A percentile compares a stretch with the other conserved stretches of the same genome.
Conservation (phyloP, 2,113 vertebrate species). For the Platycercus adscitus region DNA sequence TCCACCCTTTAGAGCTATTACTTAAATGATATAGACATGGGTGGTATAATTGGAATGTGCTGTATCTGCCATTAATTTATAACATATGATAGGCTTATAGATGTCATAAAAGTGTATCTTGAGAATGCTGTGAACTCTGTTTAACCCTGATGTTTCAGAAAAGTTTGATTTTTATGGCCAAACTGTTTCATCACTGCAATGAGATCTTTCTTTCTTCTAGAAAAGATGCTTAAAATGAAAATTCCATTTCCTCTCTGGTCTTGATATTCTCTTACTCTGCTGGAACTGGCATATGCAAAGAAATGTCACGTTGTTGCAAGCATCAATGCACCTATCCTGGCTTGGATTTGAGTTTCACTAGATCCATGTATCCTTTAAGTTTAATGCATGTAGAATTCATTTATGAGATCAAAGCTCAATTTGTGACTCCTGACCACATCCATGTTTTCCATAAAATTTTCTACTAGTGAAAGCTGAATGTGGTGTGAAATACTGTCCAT, state of each 20-base stretch:
- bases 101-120: conserved; percentile 62
- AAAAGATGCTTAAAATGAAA: conserved; percentile 14
- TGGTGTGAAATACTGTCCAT: not conserved
- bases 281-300: not conserved
- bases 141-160: conserved; percentile 62
- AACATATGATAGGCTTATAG: conserved; percentile 61
- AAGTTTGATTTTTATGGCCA: conserved; percentile 51
- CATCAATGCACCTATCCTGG: not conserved
- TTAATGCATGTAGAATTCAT: not conserved
- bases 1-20: conserved; percentile 62
- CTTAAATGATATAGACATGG: conserved; percentile 59
- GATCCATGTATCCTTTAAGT: not conserved
- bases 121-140: conserved; percentile 63
- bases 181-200: not conserved
- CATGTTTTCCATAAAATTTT: not conserved
- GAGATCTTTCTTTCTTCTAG: not conserved
- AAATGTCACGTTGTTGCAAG: not conserved
- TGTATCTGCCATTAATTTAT: conserved; percentile 60
- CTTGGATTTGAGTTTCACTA: not conserved
- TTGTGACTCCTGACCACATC: not conserved
- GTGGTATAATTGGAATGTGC: conserved; percentile 57
- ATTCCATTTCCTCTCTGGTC: not conserved
- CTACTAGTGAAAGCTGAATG: not conserved
- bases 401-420: not conserved
- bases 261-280: not conserved